Evolutionary conservation across 2,113 vertebrate genomes (phyloP).

Genomic region (Sinocyclocheilus anophthalmus): DNA sequence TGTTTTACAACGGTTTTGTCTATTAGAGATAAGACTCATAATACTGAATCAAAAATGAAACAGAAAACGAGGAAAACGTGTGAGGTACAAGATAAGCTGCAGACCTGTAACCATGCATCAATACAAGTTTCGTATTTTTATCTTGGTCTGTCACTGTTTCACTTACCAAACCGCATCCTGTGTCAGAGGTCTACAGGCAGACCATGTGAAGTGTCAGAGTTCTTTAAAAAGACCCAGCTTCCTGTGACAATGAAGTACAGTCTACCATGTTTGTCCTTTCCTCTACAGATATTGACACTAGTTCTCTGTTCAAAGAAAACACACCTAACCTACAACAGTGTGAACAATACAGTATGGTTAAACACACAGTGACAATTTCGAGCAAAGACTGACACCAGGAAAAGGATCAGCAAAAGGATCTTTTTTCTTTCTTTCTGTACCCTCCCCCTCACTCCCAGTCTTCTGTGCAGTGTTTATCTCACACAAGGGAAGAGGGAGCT

Average conservation of each 20-base stretch:
- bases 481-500: not conserved
- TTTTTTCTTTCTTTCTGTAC: not conserved
- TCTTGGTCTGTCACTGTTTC: constrained; percentile 24
- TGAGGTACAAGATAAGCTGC: not conserved
- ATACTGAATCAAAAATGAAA: not conserved
- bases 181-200: not conserved
- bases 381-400: not conserved
- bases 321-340: not conserved
- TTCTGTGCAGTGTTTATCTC: not conserved
- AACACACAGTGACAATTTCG: not conserved
- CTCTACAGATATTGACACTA: constrained; percentile 27
- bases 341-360: not conserved
- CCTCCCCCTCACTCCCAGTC: not conserved
- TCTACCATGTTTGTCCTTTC: constrained; percentile 13
- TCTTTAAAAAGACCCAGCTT: not conserved
- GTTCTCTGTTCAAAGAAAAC: constrained; percentile 13
- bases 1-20: not conserved
- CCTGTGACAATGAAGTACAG: not conserved
- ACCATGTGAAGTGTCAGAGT: not conserved
- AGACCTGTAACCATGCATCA: not conserved
- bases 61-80: not conserved
- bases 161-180: constrained; percentile 24
- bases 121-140: not conserved
- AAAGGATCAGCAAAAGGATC: not conserved
- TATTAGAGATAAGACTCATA: too few species aligned